These are phyloP conservation scores for Graphium colonna DNA, from an alignment of 2,888 invertebrate genomes.

Conservation along the genomic window DNA sequence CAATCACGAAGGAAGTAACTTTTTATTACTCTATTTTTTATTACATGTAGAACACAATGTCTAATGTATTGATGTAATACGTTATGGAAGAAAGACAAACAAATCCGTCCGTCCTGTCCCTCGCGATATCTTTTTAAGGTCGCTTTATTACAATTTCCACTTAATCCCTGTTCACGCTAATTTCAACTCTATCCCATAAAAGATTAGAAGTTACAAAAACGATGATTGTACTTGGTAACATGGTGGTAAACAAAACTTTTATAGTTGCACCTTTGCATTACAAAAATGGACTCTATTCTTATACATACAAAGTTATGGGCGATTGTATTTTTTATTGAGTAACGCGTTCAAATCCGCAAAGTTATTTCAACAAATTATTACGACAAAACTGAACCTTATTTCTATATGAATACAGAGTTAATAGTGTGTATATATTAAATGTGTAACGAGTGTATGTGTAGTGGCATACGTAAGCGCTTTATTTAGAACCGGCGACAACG, in stretches of 20 bases:
- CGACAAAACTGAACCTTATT: background rate
- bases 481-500: conserved; percentile 37
- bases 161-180: background rate
- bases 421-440: background rate
- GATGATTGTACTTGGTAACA: conserved; percentile 3
- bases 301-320: background rate
- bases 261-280: background rate
- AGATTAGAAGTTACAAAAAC: background rate
- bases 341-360: background rate
- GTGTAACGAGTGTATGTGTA: background rate
- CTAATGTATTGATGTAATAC: background rate
- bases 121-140: conserved; percentile 1
- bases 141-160: background rate
- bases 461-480: conserved; percentile 36
- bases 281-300: background rate
- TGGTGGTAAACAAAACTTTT: background rate
- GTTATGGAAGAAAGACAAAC: background rate
- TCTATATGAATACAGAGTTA: background rate
- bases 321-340: conserved; percentile 4
- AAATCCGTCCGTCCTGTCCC: background rate
- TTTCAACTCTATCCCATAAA: conserved; percentile 3
- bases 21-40: too few relatives aligned
- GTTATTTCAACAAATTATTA: background rate
- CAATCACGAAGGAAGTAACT: too few relatives aligned
- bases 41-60: background rate